Conservation (phyloP, 2,797 vertebrate genomes). For the Tadarida brasiliensis region DNA sequence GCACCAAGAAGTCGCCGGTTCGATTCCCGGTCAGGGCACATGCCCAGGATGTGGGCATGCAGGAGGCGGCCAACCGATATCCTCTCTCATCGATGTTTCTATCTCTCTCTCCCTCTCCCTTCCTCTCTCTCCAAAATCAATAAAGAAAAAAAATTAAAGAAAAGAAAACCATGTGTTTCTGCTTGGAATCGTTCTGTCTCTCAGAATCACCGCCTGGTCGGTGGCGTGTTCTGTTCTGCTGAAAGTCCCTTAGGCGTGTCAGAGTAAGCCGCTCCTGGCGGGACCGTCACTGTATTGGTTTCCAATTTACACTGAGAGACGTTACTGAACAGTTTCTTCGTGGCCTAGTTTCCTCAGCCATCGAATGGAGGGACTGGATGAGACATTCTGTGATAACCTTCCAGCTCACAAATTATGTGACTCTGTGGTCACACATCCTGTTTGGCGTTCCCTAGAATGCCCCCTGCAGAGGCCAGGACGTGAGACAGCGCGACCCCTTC, state of each 20-base stretch:
- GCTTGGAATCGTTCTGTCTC: background rate
- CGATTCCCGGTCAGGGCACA: too few species aligned
- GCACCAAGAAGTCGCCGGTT: too few species aligned
- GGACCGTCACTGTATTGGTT: background rate
- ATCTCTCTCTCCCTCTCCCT: too few species aligned
- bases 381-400: background rate
- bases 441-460: background rate
- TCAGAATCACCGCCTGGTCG: background rate
- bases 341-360: background rate
- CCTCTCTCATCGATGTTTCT: too few species aligned
- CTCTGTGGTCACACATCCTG: background rate
- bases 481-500: background rate
- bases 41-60: too few species aligned
- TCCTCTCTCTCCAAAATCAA: too few species aligned
- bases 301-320: background rate
- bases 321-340: background rate
- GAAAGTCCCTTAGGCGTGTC: background rate
- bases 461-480: background rate
- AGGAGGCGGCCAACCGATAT: too few species aligned
- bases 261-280: background rate
- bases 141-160: too few species aligned
- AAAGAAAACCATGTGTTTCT: slow-evolving; percentile 1
- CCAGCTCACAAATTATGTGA: background rate
- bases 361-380: background rate
- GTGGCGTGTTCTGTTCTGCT: background rate